phyloP scores from a whole-genome alignment of 2,797 vertebrate genomes.

The Chloroceryle amazona region DNA sequence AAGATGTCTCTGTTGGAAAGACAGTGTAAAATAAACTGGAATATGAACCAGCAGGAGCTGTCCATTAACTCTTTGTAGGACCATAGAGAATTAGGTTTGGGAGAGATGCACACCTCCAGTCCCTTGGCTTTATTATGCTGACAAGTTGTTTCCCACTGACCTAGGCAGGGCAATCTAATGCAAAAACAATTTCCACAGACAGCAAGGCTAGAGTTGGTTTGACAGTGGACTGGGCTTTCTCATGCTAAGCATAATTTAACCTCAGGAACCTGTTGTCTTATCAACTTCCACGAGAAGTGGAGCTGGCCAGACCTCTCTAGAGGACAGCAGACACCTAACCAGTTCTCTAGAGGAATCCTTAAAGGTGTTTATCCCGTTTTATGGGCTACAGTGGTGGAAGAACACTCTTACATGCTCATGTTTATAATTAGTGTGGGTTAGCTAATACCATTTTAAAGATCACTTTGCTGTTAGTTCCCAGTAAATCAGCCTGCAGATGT shows the following conservation, averaged over 20 bases:
- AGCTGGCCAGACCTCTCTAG: neutral
- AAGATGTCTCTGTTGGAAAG: neutral
- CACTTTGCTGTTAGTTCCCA: neutral
- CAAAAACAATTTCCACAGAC: neutral
- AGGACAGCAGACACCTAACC: neutral
- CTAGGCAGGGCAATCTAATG: neutral
- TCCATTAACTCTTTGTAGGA: neutral
- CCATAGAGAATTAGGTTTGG: neutral
- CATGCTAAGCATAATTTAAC: neutral
- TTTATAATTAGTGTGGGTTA: neutral
- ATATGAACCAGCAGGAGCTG: neutral
- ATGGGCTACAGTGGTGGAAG: neutral
- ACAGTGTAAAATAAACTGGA: neutral
- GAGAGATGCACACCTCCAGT: neutral
- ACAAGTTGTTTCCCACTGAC: neutral
- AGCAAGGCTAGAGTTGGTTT: neutral
- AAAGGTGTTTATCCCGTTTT: neutral
- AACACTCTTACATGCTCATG: fast-evolving
- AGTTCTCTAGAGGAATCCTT: neutral
- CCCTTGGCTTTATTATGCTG: neutral
- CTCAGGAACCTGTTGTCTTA: neutral
- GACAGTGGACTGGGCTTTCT: neutral
- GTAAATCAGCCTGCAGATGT: neutral
- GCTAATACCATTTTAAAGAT: neutral
- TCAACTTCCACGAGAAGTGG: neutral